Conservation (phyloP, 23 tunicate species). For the Halocynthia aurantium region DNA sequence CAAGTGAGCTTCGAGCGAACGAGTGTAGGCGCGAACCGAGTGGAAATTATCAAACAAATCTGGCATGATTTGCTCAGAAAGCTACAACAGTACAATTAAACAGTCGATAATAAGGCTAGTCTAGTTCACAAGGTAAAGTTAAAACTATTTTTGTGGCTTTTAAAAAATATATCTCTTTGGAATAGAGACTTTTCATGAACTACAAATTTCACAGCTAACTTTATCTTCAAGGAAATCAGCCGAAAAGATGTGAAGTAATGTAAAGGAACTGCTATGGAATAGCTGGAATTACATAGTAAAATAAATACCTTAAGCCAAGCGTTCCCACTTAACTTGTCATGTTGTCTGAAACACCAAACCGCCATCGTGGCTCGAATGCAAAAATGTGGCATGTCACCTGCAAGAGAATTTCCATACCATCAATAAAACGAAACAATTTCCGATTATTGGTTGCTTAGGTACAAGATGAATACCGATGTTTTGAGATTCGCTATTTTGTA, state of each 20-base stretch:
- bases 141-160: no score
- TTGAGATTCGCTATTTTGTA: slow-evolving; percentile 30
- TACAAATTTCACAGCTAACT: background rate
- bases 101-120: no score
- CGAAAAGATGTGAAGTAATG: no score
- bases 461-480: slow-evolving; percentile 20
- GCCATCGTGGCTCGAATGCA: slow-evolving; percentile 45
- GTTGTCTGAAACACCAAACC: slow-evolving; percentile 57
- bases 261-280: no score
- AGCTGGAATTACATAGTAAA: background rate
- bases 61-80: slow-evolving; percentile 27
- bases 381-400: slow-evolving; percentile 39
- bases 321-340: slow-evolving; percentile 22
- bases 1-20: slow-evolving; percentile 53
- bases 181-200: background rate
- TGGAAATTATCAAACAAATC: slow-evolving; percentile 43
- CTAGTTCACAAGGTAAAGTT: no score
- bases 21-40: slow-evolving; percentile 32
- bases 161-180: slow-evolving; percentile 3
- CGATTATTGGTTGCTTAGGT: no score
- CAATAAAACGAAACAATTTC: background rate
- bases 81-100: slow-evolving; percentile 18
- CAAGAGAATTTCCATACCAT: background rate
- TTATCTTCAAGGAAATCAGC: background rate
- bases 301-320: slow-evolving; percentile 31